These are phyloP conservation scores for Ctenodactylus gundi DNA, from an alignment of 2,113 vertebrate species.

Conservation along the genomic window DNA sequence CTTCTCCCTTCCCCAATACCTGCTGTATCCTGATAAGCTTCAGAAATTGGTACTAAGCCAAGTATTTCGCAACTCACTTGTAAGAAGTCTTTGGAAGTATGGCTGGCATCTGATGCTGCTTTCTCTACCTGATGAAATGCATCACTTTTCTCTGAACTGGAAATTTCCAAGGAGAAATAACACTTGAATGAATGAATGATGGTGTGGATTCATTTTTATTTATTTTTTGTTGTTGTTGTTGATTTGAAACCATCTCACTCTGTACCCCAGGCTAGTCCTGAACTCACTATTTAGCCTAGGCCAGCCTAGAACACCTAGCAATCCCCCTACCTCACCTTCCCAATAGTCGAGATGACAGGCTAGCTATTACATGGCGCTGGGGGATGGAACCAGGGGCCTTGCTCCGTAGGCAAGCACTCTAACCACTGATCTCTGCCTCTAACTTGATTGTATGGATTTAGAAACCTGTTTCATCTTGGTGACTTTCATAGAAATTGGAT, in stretches of 20 bases:
- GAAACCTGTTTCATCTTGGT: slow-evolving; percentile 27
- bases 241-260: too few species aligned
- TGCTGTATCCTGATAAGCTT: neutral
- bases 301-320: too few species aligned
- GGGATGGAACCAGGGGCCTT: too few species aligned
- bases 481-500: neutral
- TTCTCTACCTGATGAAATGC: neutral
- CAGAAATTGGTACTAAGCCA: neutral
- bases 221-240: too few species aligned
- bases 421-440: too few species aligned
- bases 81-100: neutral
- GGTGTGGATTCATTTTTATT: neutral
- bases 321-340: too few species aligned
- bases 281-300: too few species aligned
- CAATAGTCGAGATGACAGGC: too few species aligned
- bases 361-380: too few species aligned
- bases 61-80: neutral
- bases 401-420: too few species aligned
- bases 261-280: too few species aligned
- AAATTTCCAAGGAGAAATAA: slow-evolving; percentile 37
- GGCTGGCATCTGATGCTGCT: neutral
- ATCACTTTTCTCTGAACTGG: slow-evolving; percentile 33
- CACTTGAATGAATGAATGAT: slow-evolving; percentile 8
- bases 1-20: rapidly evolving
- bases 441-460: too few species aligned